These are phyloP conservation scores for Callionymus lyra DNA, from an alignment of 2,113 vertebrate genomes.

Conservation along the genomic window DNA sequence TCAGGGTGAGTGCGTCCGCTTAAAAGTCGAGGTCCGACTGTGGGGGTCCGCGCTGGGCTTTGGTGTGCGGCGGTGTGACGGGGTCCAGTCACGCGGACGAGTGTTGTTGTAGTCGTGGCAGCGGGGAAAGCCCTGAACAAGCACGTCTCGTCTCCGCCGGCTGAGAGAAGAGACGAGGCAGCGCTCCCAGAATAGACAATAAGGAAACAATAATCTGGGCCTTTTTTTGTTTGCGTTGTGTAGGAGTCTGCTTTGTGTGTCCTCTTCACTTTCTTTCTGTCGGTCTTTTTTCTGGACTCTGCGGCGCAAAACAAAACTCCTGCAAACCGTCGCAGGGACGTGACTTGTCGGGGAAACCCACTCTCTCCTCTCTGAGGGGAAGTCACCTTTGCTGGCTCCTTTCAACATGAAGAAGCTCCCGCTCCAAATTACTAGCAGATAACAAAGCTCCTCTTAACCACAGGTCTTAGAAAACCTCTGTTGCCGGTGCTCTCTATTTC, in stretches of 20 bases:
- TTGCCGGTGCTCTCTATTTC: too few species aligned
- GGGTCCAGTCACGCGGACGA: slow-evolving; percentile 53
- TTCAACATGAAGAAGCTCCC: too few species aligned
- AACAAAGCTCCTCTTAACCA: too few species aligned
- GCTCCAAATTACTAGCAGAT: too few species aligned
- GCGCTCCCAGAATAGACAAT: slow-evolving; percentile 42
- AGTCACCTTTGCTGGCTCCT: too few species aligned
- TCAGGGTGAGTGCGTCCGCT: slow-evolving; percentile 59
- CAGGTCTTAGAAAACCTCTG: too few species aligned
- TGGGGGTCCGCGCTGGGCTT: slow-evolving; percentile 41
- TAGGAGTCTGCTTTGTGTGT: slow-evolving; percentile 19
- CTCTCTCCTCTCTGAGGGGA: too few species aligned
- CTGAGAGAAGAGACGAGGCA: slow-evolving; percentile 44
- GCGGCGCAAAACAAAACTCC: too few species aligned
- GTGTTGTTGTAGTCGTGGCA: slow-evolving; percentile 50
- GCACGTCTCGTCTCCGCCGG: slow-evolving; percentile 45
- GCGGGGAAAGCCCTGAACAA: slow-evolving; percentile 54
- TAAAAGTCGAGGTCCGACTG: slow-evolving; percentile 32
- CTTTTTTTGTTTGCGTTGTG: slow-evolving; percentile 36
- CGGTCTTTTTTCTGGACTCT: too few species aligned
- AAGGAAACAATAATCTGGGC: slow-evolving; percentile 11
- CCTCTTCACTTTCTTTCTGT: slow-evolving; percentile 16
- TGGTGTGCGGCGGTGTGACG: slow-evolving; percentile 49
- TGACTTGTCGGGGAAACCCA: too few species aligned
- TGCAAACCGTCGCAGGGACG: too few species aligned